A percentile compares a stretch with the other conserved stretches of the same genome.
Conservation (phyloP, 1,140 invertebrate species). For the Caenorhabditis briggsae region DNA sequence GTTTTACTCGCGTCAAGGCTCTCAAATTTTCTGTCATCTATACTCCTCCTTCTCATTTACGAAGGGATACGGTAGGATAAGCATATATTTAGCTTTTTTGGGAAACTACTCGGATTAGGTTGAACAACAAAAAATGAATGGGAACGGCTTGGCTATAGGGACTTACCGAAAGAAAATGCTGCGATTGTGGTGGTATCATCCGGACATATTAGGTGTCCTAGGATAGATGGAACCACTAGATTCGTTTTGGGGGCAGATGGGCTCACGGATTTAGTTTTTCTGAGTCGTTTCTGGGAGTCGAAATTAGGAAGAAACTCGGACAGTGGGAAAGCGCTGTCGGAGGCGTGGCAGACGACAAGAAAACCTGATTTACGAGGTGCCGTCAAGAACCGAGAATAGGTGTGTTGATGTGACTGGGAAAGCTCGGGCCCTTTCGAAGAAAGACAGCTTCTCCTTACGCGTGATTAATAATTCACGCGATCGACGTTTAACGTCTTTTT, state of each 20-base stretch:
- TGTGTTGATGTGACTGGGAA: conserved; percentile 26
- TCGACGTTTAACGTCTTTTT: conserved; percentile 48
- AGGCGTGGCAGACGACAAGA: neutral
- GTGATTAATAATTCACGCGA: conserved; percentile 55
- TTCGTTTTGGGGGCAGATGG: too few relatives aligned
- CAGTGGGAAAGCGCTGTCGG: neutral
- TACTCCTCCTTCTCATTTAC: conserved; percentile 2
- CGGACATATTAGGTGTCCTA: conserved; percentile 27
- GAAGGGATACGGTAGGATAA: conserved; percentile 10
- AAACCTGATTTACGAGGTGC: neutral
- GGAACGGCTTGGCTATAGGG: neutral
- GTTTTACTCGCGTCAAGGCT: neutral
- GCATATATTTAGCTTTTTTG: conserved; percentile 6
- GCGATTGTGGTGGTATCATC: conserved; percentile 48
- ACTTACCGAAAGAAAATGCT: conserved; percentile 33
- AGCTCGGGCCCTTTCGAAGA: neutral
- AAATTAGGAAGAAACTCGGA: neutral
- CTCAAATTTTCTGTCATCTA: conserved; percentile 13
- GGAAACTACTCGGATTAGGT: neutral
- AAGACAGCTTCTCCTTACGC: conserved; percentile 48
- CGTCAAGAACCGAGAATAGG: conserved; percentile 45
- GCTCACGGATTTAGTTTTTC: too few relatives aligned
- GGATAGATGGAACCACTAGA: neutral
- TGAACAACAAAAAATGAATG: neutral
- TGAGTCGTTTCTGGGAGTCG: too few relatives aligned